Conservation (phyloP, 2,113 vertebrate species). For the Hemichromis elongatus region DNA sequence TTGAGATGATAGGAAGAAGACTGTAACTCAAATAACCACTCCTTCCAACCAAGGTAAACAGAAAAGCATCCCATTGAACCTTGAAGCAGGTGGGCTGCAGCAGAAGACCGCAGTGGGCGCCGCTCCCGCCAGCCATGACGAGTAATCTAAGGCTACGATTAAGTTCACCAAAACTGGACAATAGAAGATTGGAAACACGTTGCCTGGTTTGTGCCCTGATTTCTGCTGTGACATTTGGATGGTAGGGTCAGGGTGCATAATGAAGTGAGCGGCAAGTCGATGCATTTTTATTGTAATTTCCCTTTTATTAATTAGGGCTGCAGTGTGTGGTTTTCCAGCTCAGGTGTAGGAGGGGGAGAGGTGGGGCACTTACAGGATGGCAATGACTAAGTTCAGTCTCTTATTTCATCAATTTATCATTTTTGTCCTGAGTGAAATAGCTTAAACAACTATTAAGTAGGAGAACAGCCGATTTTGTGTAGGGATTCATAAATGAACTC, state of each 20-base stretch:
- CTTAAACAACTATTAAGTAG: not conserved
- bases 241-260: not conserved
- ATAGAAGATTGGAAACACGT: not conserved
- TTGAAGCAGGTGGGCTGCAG: not conserved
- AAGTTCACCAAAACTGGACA: not conserved
- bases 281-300: not conserved
- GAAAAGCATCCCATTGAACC: not conserved
- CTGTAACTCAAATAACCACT: not conserved
- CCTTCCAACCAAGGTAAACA: not conserved
- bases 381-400: not conserved
- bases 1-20: not conserved
- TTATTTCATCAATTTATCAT: not conserved
- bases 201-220: not conserved
- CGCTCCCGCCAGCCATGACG: not conserved
- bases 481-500: not conserved
- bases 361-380: not conserved
- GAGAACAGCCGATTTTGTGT: not conserved
- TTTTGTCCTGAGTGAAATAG: not conserved
- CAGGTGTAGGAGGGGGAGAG: not conserved
- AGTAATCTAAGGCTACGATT: not conserved
- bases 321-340: not conserved
- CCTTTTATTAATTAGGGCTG: not conserved
- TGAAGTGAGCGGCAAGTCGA: rapidly evolving
- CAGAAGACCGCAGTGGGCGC: not conserved
- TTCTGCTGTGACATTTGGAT: not conserved